Evolutionary conservation across 2,888 invertebrate genomes (phyloP).

Genomic region (Pachycephus smyrnensis): DNA sequence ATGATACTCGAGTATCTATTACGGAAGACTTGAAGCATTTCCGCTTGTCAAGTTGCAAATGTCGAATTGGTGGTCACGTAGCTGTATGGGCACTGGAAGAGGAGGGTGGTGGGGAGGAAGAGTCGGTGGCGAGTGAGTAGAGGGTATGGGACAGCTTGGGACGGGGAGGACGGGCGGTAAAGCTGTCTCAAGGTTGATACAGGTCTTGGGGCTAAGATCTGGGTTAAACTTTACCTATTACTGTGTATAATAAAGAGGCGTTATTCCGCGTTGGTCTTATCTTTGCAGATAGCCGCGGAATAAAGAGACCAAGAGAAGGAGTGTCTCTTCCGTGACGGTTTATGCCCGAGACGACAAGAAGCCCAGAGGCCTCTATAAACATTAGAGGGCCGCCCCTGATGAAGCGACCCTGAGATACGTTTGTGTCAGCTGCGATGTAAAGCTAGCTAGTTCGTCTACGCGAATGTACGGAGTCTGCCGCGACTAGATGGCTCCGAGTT

Average conservation of each 20-base stretch:
- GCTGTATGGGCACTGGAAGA: no score
- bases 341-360: slow-evolving; percentile 16
- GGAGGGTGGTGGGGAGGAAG: no score
- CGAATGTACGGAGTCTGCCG: no score
- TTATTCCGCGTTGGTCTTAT: slow-evolving; percentile 43
- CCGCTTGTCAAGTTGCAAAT: no score
- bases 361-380: slow-evolving; percentile 40
- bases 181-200: neutral
- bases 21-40: no score
- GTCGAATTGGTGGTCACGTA: no score
- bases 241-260: slow-evolving; percentile 49
- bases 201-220: slow-evolving; percentile 42
- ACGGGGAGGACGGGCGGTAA: no score
- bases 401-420: slow-evolving; percentile 38
- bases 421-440: slow-evolving; percentile 33
- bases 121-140: no score
- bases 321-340: slow-evolving; percentile 22
- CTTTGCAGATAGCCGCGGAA: slow-evolving; percentile 40
- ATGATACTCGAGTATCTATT: no score
- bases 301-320: slow-evolving; percentile 47
- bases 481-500: no score
- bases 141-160: no score
- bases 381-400: slow-evolving; percentile 21
- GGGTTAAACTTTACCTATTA: slow-evolving; percentile 42
- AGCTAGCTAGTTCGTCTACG: slow-evolving; percentile 15